phyloP scores from a whole-genome alignment of 1,140 invertebrate species.

The Lasioglossum baleicum region DNA sequence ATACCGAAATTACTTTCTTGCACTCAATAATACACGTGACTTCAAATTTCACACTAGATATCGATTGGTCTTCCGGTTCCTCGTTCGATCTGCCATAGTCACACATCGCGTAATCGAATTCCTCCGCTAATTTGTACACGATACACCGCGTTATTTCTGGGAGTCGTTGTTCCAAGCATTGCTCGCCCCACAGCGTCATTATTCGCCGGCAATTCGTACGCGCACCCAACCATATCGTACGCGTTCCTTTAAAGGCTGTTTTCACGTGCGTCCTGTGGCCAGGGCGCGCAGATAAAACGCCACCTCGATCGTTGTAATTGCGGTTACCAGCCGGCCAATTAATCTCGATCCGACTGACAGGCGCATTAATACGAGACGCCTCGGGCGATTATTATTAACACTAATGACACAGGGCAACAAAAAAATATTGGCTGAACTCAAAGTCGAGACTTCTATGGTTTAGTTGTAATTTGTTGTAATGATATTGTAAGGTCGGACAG shows the following conservation, averaged over 20 bases:
- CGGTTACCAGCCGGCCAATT: conserved; percentile 34
- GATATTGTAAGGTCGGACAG: no score
- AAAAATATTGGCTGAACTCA: not conserved
- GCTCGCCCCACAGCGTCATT: conserved; percentile 10
- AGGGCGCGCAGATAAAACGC: conserved; percentile 16
- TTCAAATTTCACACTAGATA: no score
- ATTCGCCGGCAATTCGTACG: conserved; percentile 38
- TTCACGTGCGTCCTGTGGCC: conserved; percentile 5
- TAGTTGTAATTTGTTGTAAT: no score
- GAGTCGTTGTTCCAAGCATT: not conserved
- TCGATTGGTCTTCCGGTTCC: no score
- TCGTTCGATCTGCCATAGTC: no score
- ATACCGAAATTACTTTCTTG: no score
- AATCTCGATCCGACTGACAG: conserved; percentile 41
- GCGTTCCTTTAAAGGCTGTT: conserved; percentile 39
- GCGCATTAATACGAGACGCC: conserved; percentile 13
- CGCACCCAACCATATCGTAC: conserved; percentile 52
- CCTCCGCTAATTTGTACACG: conserved; percentile 27
- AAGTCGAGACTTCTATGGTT: not conserved
- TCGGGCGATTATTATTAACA: not conserved
- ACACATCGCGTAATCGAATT: no score
- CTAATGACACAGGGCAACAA: conserved; percentile 11
- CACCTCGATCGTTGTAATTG: conserved; percentile 41
- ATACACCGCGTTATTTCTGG: conserved; percentile 37
- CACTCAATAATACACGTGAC: no score